phyloP scores from a whole-genome alignment of 2,888 invertebrate species.

The Eugnorisma glareosa region DNA sequence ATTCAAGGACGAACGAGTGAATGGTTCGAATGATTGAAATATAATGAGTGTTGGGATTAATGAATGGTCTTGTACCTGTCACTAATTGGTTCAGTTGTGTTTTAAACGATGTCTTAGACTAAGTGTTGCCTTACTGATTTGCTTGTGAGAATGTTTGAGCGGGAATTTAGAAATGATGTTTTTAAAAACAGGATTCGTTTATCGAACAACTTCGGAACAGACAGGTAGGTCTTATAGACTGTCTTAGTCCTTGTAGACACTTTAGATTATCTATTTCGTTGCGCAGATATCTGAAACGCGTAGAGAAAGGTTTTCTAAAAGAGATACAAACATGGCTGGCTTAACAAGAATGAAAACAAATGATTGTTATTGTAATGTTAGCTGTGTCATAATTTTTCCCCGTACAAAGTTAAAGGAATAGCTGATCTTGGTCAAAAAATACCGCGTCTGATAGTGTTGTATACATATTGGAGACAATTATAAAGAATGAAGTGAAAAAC shows the following conservation, averaged over 20 bases:
- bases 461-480: too few relatives aligned
- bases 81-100: slow-evolving; percentile 52
- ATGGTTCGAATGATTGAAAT: slow-evolving; percentile 66
- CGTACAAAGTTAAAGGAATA: background rate
- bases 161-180: background rate
- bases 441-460: background rate
- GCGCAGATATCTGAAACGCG: background rate
- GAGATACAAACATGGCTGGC: background rate
- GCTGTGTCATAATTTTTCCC: background rate
- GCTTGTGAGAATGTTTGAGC: background rate
- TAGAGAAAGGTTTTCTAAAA: background rate
- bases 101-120: slow-evolving; percentile 18
- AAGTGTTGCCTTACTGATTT: slow-evolving; percentile 19
- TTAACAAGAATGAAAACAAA: background rate
- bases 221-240: background rate
- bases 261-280: background rate
- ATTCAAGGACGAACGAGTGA: slow-evolving; percentile 64
- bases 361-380: background rate
- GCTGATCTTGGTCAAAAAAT: background rate
- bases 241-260: background rate
- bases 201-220: background rate
- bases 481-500: background rate
- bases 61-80: slow-evolving; percentile 58
- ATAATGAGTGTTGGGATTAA: slow-evolving; percentile 63
- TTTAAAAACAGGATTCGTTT: background rate